Conservation (phyloP, 2,888 invertebrate species). For the Tetranychus truncatus region DNA sequence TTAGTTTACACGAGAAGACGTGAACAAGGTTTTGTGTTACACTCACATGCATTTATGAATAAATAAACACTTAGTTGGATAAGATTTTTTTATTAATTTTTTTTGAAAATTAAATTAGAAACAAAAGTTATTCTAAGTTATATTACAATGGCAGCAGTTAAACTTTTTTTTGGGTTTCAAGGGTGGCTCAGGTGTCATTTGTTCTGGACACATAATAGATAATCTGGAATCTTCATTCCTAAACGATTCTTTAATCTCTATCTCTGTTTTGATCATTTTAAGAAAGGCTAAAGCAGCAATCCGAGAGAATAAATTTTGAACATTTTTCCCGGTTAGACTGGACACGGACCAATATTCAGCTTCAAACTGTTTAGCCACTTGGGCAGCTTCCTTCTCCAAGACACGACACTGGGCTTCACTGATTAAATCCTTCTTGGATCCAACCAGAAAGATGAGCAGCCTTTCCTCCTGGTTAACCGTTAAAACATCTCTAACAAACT, state of each 20-base stretch:
- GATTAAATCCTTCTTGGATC: slow-evolving; percentile 7
- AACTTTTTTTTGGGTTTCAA: background rate
- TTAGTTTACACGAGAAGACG: too few relatives aligned
- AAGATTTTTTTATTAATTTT: too few relatives aligned
- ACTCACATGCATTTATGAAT: too few relatives aligned
- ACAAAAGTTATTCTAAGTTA: background rate
- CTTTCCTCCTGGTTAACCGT: background rate
- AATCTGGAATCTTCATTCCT: background rate
- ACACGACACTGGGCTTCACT: background rate
- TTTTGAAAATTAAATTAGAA: background rate
- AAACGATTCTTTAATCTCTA: slow-evolving; percentile 7
- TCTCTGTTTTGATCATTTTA: slow-evolving; percentile 5
- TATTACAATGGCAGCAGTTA: background rate
- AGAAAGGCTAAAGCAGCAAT: slow-evolving; percentile 6
- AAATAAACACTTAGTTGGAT: too few relatives aligned
- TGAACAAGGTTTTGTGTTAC: too few relatives aligned
- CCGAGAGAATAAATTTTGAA: background rate
- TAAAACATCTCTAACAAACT: background rate
- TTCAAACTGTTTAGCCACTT: background rate
- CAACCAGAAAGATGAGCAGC: background rate
- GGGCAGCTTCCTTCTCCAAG: background rate
- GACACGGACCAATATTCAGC: slow-evolving; percentile 7
- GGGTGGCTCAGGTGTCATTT: background rate
- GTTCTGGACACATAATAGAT: background rate
- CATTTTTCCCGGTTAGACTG: slow-evolving; percentile 4